Evolutionary conservation across 2,113 vertebrate genomes (phyloP).

Genomic region (Menidia beryllina): DNA sequence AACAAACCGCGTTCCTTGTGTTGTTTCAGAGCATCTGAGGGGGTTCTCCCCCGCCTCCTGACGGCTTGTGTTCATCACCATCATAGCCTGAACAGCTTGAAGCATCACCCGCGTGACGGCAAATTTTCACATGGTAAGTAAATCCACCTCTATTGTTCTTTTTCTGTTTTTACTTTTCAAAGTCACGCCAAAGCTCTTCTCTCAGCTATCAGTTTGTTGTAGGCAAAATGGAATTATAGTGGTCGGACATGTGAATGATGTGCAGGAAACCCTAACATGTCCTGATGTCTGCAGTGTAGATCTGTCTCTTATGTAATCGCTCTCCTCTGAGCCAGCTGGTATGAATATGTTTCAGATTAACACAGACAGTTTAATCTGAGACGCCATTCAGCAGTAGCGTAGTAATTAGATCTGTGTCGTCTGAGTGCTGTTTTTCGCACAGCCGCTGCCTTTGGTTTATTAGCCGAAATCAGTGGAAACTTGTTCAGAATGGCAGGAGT

Average conservation of each 20-base stretch:
- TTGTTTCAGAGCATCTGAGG: conserved; percentile 52
- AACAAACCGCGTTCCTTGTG: neutral
- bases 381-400: neutral
- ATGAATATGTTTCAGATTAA: neutral
- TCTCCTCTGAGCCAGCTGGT: neutral
- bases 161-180: neutral
- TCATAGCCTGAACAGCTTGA: conserved; percentile 5
- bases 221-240: neutral
- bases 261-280: neutral
- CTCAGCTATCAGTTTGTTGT: neutral
- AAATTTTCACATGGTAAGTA: conserved; percentile 15
- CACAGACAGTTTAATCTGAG: neutral
- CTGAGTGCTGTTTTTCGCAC: neutral
- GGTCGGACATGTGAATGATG: neutral
- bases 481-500: neutral
- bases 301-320: neutral
- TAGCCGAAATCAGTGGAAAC: neutral
- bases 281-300: neutral
- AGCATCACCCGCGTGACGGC: neutral
- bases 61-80: conserved; percentile 19
- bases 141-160: neutral
- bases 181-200: neutral
- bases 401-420: neutral
- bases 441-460: neutral
- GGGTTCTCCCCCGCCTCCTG: conserved; percentile 50